These are phyloP conservation scores for Apis mellifera DNA, from an alignment of 1,140 invertebrate genomes.

Conservation along the genomic window DNA sequence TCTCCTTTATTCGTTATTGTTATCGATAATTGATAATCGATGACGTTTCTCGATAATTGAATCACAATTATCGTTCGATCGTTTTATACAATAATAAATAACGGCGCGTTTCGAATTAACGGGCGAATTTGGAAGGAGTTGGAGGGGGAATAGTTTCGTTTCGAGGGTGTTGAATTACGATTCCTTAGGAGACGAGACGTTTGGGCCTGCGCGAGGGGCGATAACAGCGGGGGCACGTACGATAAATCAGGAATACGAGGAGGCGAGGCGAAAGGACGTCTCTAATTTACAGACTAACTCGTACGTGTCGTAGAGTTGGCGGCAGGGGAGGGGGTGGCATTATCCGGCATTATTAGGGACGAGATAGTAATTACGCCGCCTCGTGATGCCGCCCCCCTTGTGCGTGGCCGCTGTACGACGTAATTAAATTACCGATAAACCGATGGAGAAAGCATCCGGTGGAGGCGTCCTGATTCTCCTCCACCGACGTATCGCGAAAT, in stretches of 20 bases:
- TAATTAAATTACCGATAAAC: slow-evolving; percentile 56
- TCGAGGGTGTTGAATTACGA: background rate
- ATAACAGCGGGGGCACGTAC: slow-evolving; percentile 27
- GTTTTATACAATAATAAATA: too few relatives aligned
- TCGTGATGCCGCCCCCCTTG: slow-evolving; percentile 31
- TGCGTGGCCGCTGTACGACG: slow-evolving; percentile 35
- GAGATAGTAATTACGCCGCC: slow-evolving; percentile 47
- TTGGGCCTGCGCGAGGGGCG: slow-evolving; percentile 8
- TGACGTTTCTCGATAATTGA: too few relatives aligned
- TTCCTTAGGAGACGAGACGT: slow-evolving; percentile 11
- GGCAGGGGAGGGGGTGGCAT: slow-evolving; percentile 6
- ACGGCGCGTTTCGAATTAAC: background rate
- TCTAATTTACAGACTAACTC: slow-evolving; percentile 54
- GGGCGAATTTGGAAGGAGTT: too few relatives aligned
- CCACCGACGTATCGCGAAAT: slow-evolving; percentile 15
- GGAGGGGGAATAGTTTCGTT: background rate
- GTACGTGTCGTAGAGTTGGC: slow-evolving; percentile 35
- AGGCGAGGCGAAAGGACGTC: slow-evolving; percentile 46
- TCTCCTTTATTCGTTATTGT: background rate
- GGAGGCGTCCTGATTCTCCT: slow-evolving; percentile 10
- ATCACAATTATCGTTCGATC: too few relatives aligned
- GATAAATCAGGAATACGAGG: slow-evolving; percentile 50
- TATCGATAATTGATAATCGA: too few relatives aligned
- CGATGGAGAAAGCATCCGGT: slow-evolving; percentile 46
- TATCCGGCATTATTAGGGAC: slow-evolving; percentile 50